Evolutionary conservation across 1,140 invertebrate genomes (phyloP), one percentile per base, ranked within the genome.

Genomic region (Dreissena polymorpha): DNA sequence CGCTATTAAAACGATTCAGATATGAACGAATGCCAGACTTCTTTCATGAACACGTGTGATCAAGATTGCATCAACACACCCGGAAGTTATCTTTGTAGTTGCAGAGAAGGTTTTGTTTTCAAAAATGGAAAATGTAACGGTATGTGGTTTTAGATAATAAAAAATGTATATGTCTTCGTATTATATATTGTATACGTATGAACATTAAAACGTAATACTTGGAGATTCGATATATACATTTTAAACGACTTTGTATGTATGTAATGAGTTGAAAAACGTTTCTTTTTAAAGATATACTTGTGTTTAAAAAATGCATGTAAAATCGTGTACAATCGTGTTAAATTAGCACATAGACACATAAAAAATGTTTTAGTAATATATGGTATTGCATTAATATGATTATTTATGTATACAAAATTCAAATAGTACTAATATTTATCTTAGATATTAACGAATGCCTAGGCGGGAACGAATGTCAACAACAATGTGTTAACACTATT

Each of bases 401-500:
- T 29, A 23, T 0, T 68, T 23, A 5, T 29, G 21, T 18, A 16
- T 29, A 18, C 16, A 7, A 18, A 16, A 27, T n/a, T 29, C 29
- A 1, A 23, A 21, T 29, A 16, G 12, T 49, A 60, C 12, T 55
- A 14, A 51, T 57, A 25, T 23, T 55, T 23, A 60, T 57, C 86
- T 57, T 29, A 78, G 76, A 78, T 78, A 78, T 78, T 39, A 53
- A 78, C 55, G 76, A 78, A 29, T 78, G 76, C 55, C 14, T 27
- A 3, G 76, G 65, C 23, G 39, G 10, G 18, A 18, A 78, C 50
- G 75, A 78, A 10, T 78, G 75, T 29, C 53, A 60, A 12, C 65
- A 78, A 6, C 29, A 53, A 14, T 78, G 75, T 69, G 29, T 5
- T 3, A 78, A 78, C 39, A 67, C 64, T 18, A 27, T 78, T 14